Evolutionary conservation across 2,888 invertebrate genomes (phyloP), one percentile per base, ranked within the genome.

Genomic region (Amorpha juglandis): DNA sequence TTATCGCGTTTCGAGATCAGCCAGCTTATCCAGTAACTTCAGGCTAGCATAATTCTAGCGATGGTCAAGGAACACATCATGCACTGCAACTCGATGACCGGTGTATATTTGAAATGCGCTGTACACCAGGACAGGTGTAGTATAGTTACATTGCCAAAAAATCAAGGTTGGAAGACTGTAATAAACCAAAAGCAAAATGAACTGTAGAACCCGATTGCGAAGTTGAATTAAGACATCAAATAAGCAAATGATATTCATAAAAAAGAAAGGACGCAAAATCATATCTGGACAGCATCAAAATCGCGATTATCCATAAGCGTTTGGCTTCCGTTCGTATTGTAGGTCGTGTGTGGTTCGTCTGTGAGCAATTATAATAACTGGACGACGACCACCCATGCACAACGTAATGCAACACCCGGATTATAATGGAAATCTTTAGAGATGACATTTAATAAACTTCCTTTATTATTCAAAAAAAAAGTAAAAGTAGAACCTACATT

Each of bases 371-470:
- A 81, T 79, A 78, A 75, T 77, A 74, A 76, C 84, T 87, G 84
- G 87, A 68, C 71, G 76, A 69, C 74, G 89, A 79, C 92, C 92
- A 91, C 92, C 92, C 92, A 89, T 76, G 80, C 80, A 66, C 66
- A 71, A 70, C 67, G 91, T 86, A 91, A 92, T 78, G 68, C 71
- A 84, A 91, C 87, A 91, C 90, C 82, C 75, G 81, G 86, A 84
- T 88, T 88, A 87, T 78, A 79, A 78, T 73, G 63, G 69, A 75
- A 80, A 78, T 73, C 78, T 71, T 70, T 65, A 68, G 71, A 77
- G 69, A 67, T 65, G 71, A 64, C 52, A 63, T 48, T 19, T 19
- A 19, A 7, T 48, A 38, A 8, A 16, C 58, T 65, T 66, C 48
- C 11, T 38, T 42, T 42, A 14, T 16, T 19, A 48, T 48, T n/a